Conservation (phyloP, 2,797 vertebrate species). For the Scolopax rusticola region DNA sequence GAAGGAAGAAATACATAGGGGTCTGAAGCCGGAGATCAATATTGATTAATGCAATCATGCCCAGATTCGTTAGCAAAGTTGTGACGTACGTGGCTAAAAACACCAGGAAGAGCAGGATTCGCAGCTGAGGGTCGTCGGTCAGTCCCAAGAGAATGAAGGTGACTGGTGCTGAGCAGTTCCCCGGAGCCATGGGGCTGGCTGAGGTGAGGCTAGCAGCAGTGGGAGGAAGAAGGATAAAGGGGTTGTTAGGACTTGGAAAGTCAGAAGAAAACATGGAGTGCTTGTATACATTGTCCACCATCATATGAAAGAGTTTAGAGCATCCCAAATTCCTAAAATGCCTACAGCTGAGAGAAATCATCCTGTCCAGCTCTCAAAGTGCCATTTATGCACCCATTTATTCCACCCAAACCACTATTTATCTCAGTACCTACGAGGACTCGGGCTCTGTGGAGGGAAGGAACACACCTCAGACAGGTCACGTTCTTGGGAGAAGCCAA, state of each 20-base stretch:
- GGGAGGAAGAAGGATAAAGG: background rate
- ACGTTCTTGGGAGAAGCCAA: background rate
- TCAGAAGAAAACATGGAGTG: background rate
- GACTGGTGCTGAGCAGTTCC: background rate
- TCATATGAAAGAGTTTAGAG: background rate
- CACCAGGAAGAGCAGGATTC: background rate
- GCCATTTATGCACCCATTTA: background rate
- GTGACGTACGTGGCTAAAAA: conserved; percentile 27
- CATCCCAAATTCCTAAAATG: background rate
- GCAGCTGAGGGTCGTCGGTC: background rate
- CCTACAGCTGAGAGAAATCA: background rate
- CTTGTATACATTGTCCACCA: background rate
- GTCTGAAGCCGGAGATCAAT: background rate
- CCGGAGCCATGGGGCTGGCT: background rate
- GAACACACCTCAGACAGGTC: background rate
- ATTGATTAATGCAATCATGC: background rate
- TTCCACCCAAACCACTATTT: background rate
- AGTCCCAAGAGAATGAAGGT: background rate
- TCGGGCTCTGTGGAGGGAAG: background rate
- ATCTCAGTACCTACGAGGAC: background rate
- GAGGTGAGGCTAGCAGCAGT: no score
- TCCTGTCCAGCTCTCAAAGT: background rate
- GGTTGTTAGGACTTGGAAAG: background rate
- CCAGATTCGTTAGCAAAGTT: background rate
- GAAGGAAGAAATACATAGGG: conserved; percentile 34